Base-by-base conservation (phyloP, 1,140 invertebrate genomes). In the Trypoxylus dichotomus region DNA sequence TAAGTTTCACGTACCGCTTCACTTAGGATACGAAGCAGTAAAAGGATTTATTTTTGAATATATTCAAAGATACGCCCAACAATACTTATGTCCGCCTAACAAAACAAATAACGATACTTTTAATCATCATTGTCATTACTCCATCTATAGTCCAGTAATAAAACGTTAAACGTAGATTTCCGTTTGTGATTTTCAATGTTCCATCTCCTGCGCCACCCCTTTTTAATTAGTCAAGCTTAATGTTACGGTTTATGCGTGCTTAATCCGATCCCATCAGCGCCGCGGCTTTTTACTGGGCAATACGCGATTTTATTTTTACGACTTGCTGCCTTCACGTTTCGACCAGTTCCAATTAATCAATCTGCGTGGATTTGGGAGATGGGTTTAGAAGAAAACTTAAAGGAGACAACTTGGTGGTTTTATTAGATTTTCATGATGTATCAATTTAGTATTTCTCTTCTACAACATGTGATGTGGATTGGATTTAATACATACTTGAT, bases 151-250 rank as follows among this genome's bases (percentile, higher is more conserved):
- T 19, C 13, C 19, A 54, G 47, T 54, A 54, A 19, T 54, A 54
- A 54, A 54, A 54, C 47, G 47, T 19, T 19, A 54, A 54, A 19
- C 47, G 47, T 54, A 54, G 19, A 54, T 19, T n/a, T n/a, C 19
- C 13, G 47, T 54, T 19, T 54, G 15, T 54, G 19, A 54, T 54
- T 54, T 54, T 54, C 19, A n/a, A 54, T 54, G 47, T 54, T 54
- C 47, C 13, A n/a, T 54, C 19, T 54, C 6, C 47, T 19, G 15
- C 19, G 47, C 13, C 47, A 54, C 47, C 47, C 32, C 47, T 15
- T 19, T 54, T 54, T 54, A 54, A 54, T 54, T 54, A 54, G 47
- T 54, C 47, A 54, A 54, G 47, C 47, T 54, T 54, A 54, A 54
- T 54, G 47, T 54, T 54, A n/a, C 47, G 47, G 47, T 54, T 54